Evolutionary conservation across 2,888 invertebrate species (phyloP).

Genomic region (Harpalus rufipes): DNA sequence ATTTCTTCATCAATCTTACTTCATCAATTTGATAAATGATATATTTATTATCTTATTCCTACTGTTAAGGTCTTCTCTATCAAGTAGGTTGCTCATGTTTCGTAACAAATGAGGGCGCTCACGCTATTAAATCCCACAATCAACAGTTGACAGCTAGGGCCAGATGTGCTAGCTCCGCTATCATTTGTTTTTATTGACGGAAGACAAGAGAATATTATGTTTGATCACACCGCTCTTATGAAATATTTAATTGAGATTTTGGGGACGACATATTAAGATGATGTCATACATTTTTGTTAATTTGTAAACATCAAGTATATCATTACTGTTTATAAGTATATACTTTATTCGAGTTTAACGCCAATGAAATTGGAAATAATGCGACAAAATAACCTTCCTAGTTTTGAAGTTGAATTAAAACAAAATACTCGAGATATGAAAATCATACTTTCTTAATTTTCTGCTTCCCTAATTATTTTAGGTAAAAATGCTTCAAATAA

Average conservation of each 20-base stretch:
- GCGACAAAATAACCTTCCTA: too few species aligned
- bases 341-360: too few species aligned
- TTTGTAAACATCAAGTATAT: neutral
- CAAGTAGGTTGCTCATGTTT: neutral
- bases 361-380: too few species aligned
- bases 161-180: neutral
- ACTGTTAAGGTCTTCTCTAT: neutral
- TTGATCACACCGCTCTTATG: slow-evolving; percentile 11
- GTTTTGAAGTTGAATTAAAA: too few species aligned
- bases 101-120: neutral
- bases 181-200: slow-evolving; percentile 40
- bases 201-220: slow-evolving; percentile 11
- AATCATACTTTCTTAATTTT: too few species aligned
- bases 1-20: neutral
- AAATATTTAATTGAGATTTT: slow-evolving; percentile 27
- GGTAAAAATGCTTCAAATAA: too few species aligned
- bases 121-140: neutral
- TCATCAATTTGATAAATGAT: neutral
- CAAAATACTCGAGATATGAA: too few species aligned
- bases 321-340: neutral
- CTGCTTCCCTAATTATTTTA: too few species aligned
- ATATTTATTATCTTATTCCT: neutral
- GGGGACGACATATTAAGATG: neutral
- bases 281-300: neutral
- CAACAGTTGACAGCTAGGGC: neutral